Conservation (phyloP, 2,113 vertebrate genomes). For the Heloderma charlesbogerti region DNA sequence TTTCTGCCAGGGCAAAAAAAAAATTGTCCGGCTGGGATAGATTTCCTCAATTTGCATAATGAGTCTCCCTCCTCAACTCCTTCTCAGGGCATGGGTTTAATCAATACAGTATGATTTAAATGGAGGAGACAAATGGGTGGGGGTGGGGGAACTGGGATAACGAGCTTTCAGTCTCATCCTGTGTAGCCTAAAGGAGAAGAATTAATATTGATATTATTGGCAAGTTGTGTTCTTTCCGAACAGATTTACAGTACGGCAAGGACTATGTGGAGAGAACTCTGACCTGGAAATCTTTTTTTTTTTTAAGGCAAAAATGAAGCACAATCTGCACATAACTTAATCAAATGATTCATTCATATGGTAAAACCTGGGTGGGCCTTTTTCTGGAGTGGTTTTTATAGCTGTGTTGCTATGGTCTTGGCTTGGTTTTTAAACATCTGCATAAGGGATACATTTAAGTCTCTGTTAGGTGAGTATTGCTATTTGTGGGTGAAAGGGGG, state of each 20-base stretch:
- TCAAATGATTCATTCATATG: constrained; percentile 57
- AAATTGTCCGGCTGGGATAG: constrained; percentile 27
- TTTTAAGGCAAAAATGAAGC: constrained; percentile 36
- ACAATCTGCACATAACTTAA: constrained; percentile 44
- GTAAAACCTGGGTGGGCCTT: constrained; percentile 73
- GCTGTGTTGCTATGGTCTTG: constrained; percentile 47
- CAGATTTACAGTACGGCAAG: neutral
- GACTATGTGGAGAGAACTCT: neutral
- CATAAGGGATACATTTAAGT: constrained; percentile 51
- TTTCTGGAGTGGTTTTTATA: constrained; percentile 64
- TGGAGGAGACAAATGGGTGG: neutral
- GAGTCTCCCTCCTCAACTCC: constrained; percentile 39
- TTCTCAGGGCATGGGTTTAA: constrained; percentile 51
- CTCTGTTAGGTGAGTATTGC: constrained; percentile 31
- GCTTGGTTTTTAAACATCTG: constrained; percentile 27
- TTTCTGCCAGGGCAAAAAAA: constrained; percentile 49
- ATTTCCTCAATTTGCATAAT: constrained; percentile 57
- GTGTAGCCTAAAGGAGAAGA: neutral
- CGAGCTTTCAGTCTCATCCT: neutral
- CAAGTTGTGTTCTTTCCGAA: neutral
- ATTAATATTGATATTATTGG: neutral
- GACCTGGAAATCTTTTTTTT: neutral
- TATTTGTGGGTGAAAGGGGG: constrained; percentile 33
- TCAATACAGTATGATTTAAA: constrained; percentile 38
- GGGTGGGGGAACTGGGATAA: neutral